phyloP scores from a whole-genome alignment of 2,888 invertebrate genomes.

The Seira sanloemensis region DNA sequence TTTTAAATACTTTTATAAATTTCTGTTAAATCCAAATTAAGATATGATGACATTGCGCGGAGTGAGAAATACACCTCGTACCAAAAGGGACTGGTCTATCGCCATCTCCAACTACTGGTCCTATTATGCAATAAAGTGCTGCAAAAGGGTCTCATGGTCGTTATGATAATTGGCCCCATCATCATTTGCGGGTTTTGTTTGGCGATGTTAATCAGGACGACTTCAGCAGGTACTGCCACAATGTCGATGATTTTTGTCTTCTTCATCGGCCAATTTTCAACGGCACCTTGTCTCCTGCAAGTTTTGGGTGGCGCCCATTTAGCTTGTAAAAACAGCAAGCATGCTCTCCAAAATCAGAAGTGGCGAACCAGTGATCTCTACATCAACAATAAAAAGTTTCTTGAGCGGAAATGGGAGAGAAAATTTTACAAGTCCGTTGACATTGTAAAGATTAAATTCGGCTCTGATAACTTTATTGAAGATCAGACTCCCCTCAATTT shows the following conservation, averaged over 20 bases:
- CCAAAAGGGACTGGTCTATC: neutral
- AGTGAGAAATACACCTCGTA: no score
- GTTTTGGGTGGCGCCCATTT: neutral
- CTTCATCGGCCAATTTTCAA: neutral
- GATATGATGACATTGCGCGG: no score
- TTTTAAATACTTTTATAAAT: neutral
- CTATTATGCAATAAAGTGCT: neutral
- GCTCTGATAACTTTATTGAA: conserved; percentile 2
- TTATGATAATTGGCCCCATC: neutral
- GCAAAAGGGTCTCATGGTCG: neutral
- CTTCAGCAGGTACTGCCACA: neutral
- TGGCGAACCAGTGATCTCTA: neutral
- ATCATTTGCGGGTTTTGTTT: neutral
- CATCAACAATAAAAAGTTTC: neutral
- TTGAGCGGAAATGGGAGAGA: conserved; percentile 2
- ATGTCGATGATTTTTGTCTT: neutral
- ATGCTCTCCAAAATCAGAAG: neutral
- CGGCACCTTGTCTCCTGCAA: neutral
- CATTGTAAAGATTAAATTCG: conserved; percentile 12
- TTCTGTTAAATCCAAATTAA: no score
- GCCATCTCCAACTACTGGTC: neutral
- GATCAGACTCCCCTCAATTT: conserved; percentile 17
- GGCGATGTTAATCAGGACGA: neutral
- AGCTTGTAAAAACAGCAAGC: neutral
- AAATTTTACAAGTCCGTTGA: neutral